Conservation (phyloP, 2,888 invertebrate genomes). For the Rhyacophila evoluta region DNA sequence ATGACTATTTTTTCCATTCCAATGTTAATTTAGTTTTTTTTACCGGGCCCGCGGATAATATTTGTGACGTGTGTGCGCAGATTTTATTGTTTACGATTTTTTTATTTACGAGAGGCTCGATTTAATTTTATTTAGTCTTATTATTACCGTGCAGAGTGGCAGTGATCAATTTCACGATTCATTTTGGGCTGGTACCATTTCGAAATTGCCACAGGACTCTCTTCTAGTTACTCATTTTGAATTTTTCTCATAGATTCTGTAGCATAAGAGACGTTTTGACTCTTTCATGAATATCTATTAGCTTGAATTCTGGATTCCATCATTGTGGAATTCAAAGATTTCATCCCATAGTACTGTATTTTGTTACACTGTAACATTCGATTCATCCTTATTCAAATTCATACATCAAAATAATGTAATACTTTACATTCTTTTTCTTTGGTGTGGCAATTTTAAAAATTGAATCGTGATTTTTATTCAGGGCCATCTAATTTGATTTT, state of each 20-base stretch:
- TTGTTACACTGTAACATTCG: neutral
- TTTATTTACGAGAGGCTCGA: neutral
- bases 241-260: neutral
- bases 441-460: constrained; percentile 25
- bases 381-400: neutral
- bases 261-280: constrained; percentile 20
- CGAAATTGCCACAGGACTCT: neutral
- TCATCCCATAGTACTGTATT: neutral
- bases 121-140: neutral
- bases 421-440: too few species aligned
- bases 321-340: constrained; percentile 9
- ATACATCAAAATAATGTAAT: too few species aligned
- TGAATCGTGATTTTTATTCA: constrained; percentile 8
- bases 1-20: constrained; percentile 24
- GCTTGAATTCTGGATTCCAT: constrained; percentile 8
- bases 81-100: constrained; percentile 19
- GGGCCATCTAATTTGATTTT: constrained; percentile 21
- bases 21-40: constrained; percentile 12
- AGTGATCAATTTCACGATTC: neutral
- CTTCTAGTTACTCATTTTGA: neutral
- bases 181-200: neutral
- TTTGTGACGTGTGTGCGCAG: constrained; percentile 16
- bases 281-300: neutral
- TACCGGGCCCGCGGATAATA: neutral
- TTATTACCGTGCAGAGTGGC: neutral